These are phyloP conservation scores for Columba livia DNA, from an alignment of 2,113 vertebrate species.

Conservation along the genomic window DNA sequence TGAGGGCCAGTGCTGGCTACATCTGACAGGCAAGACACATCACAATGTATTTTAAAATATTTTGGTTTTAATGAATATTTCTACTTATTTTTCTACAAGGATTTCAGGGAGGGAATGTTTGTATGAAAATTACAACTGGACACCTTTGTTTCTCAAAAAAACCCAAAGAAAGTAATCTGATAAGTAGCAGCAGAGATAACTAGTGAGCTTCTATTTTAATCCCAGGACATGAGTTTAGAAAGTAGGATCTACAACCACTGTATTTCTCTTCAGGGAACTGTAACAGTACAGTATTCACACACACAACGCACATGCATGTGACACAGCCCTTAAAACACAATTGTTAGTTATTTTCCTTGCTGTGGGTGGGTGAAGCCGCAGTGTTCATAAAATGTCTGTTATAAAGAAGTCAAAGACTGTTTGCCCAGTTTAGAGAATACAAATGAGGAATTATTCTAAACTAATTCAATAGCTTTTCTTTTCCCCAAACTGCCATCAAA, in stretches of 20 bases:
- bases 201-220: neutral
- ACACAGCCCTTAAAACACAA: conserved; percentile 42
- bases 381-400: conserved; percentile 8
- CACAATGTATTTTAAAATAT: neutral
- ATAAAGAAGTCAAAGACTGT: conserved; percentile 16
- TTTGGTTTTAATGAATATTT: neutral
- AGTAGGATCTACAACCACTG: neutral
- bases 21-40: neutral
- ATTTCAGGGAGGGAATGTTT: neutral
- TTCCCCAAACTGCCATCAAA: neutral
- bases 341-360: conserved; percentile 49
- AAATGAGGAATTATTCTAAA: conserved; percentile 50
- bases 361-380: conserved; percentile 30
- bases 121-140: neutral
- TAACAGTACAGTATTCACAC: conserved; percentile 43
- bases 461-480: conserved; percentile 40
- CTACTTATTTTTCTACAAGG: neutral
- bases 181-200: neutral
- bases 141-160: neutral
- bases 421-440: conserved; percentile 35
- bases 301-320: conserved; percentile 3
- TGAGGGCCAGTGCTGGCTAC: neutral
- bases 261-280: conserved; percentile 2
- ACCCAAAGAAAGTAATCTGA: neutral
- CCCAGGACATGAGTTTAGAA: neutral